Evolutionary conservation across 2,888 invertebrate species (phyloP), one percentile per base, ranked within the genome.

Genomic region (Drepana falcataria): DNA sequence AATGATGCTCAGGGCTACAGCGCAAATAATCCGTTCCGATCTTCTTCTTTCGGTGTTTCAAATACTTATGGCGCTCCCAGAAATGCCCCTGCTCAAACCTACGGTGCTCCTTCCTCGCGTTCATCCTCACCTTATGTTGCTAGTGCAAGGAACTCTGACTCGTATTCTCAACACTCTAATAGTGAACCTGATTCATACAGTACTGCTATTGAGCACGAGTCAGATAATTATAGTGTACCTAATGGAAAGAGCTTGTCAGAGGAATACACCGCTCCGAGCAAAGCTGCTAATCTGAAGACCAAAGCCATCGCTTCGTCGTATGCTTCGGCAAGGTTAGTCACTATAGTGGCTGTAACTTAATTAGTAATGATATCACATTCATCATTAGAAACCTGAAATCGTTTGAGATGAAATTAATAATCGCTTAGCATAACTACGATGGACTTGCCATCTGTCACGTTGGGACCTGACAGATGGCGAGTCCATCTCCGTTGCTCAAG

Each of bases 191-290:
- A 71, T 47, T 63, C 71, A 4, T 78, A 79, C 48, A 67, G 66
- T n/a, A 68, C 68, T 35, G 77, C 81, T 4, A 74, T 62, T 47
- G 70, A 73, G 5, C 69, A 71, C 44, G 66, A 72, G 33, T 75
- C 79, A 2, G 79, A 79, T 35, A 69, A 73, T 0, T 84, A 83
- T 58, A 91, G 90, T 47, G 87, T 86, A 41, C 91, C 92, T 7
- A 80, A 81, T 53, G 64, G 72, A 3, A 75, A 77, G 49, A 63
- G 62, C 44, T 48, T 66, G 1, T 86, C 89, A 49, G 79, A 83
- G 55, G 83, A 83, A 54, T 92, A 92, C 58, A 90, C 90, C 33
- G 86, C 85, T 35, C 91, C 92, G 6, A 61, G 56, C 51, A 65
- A 67, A 54, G 56, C 68, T 51, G 53, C 40, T 5, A 67, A 65